phyloP scores from a whole-genome alignment of 2,797 vertebrate species.

The Siniperca obscura region DNA sequence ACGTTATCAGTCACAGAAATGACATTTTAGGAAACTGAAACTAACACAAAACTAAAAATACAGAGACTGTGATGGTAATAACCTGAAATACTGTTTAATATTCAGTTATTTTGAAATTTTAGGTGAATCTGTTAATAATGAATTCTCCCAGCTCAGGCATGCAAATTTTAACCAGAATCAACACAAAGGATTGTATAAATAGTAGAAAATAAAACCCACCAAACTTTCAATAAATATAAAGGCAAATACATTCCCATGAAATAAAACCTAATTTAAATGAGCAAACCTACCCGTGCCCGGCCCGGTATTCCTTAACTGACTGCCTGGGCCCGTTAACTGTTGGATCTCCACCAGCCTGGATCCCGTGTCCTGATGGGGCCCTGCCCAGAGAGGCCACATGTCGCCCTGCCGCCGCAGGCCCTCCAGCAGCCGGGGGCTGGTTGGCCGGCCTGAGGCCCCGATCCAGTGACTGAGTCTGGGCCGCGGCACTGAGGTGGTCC shows the following conservation, averaged over 20 bases:
- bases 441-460: conserved; percentile 84
- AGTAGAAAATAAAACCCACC: not conserved
- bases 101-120: not conserved
- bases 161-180: not conserved
- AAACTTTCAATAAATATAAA: no score
- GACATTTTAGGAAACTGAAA: not conserved
- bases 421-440: conserved; percentile 77
- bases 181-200: not conserved
- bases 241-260: not conserved
- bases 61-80: not conserved
- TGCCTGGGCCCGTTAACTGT: conserved; percentile 91
- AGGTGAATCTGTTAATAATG: not conserved
- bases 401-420: conserved; percentile 70
- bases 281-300: conserved; percentile 66
- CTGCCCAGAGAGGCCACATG: conserved; percentile 86
- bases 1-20: not conserved
- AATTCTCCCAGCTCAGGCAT: not conserved
- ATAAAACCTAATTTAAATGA: not conserved
- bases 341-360: conserved; percentile 81
- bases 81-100: not conserved
- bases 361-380: conserved; percentile 85
- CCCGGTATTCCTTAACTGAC: conserved; percentile 90
- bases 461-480: conserved; percentile 87
- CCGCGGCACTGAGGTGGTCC: conserved; percentile 84
- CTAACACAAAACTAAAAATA: not conserved